Base-by-base conservation (phyloP, 2,888 invertebrate species). In the Lasius fuliginosus region DNA sequence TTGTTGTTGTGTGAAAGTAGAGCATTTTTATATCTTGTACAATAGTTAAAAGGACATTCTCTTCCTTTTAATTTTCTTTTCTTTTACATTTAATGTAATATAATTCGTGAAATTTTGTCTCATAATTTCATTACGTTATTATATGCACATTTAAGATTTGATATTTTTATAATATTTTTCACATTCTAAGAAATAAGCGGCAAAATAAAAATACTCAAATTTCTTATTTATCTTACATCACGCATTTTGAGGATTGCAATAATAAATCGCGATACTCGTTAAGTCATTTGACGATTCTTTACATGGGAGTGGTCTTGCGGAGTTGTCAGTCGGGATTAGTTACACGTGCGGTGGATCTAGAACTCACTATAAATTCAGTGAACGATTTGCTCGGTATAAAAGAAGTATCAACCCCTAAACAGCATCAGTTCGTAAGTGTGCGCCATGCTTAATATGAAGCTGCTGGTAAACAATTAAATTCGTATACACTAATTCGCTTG, bases 331-430 rank as follows among this genome's bases (percentile, higher is more conserved):
- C 90, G 68, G 71, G 91, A 87, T 84, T 88, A 86, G 89, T 82
- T 85, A 65, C 83, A 64, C 64, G 69, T 60, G 33, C 62, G 62
- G 82, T 79, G 84, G 64, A 88, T 88, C 89, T 71, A 87, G 90
- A 89, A 89, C 88, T 89, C 84, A 85, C 87, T 91, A 90, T 92
- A 92, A 76, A 92, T 86, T 73, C 53, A 86, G 77, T 46, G 49
- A 88, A 90, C 89, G 62, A 90, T 86, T 88, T 86, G 76, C 42
- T 23, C 27, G 85, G 91, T 93, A 93, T 93, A 93, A 93, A 93
- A 93, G 92, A 90, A 91, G 88, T 88, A 85, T 83, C 77, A 88
- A 86, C 84, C 79, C 86, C 60, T 73, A 85, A 62, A 60, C 79
- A 56, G 88, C 42, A 89, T 89, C 91, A 93, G 92, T 93, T 85